Base-by-base conservation (phyloP, 2,797 vertebrate species). In the Tragopan temminckii region DNA sequence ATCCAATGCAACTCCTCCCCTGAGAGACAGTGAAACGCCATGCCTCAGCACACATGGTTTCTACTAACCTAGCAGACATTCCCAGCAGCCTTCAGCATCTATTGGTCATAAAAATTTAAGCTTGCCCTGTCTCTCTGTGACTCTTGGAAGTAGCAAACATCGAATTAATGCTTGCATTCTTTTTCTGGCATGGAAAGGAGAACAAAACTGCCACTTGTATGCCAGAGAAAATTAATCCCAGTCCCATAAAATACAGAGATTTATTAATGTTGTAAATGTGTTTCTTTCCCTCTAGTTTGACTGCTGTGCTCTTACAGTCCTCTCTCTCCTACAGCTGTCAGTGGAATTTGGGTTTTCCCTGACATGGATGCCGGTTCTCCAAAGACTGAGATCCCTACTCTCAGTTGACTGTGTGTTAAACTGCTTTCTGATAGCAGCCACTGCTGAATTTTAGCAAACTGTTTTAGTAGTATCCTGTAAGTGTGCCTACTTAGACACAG, bases 161-260 rank as follows among this genome's bases (percentile, higher is more conserved):
- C 92, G 93, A 92, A 95, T 92, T 96, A 89, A 82, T 72, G 72
- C 72, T 85, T 78, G 79, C 55, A 75, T 90, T 93, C 76, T 89
- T 59, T 90, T 78, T 61, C 33, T 66, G 88, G 76, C 81, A 59
- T 0, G 0, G 86, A 94, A 90, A 84, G 77, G 62, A 77, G 93
- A 93, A 94, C 79, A 90, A 88, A 96, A 85, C 76, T 87, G 79
- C 62, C 88, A 92, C 84, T 94, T 78, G 88, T 72, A 76, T 8
- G 11, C 72, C 69, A 72, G 81, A 87, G 84, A 82, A 94, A 94
- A 93, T 93, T 88, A 95, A 93, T 94, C 92, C 93, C 92, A 92
- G 84, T 64, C 53, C 89, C 80, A 88, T 81, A 94, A 94, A 89
- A 72, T 89, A 94, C 90, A 88, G 57, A 81, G 67, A 92, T 90